These are phyloP conservation scores for Dipodomys stephensi DNA, from an alignment of 2,113 vertebrate species.

Conservation along the genomic window DNA sequence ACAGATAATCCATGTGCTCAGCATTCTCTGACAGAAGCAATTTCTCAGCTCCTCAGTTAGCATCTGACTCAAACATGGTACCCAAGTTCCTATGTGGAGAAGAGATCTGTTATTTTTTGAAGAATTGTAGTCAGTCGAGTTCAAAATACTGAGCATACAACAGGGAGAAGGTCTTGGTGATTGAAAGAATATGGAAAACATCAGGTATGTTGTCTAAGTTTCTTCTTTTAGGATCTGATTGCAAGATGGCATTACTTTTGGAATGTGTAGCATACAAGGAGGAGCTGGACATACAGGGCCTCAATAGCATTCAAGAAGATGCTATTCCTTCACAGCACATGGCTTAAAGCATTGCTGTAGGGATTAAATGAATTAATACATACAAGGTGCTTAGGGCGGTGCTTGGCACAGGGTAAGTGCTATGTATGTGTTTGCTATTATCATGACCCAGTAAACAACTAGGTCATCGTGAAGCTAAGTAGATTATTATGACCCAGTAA, in stretches of 20 bases:
- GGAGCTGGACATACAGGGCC: neutral
- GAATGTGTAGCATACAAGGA: neutral
- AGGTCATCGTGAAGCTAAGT: constrained; percentile 45
- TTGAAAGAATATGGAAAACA: neutral
- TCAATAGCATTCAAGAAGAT: neutral
- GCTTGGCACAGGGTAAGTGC: neutral
- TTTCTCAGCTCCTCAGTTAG: no score
- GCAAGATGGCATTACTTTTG: neutral
- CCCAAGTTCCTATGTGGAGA: no score
- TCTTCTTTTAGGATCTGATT: neutral
- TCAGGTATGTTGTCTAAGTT: neutral
- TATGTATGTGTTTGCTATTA: neutral
- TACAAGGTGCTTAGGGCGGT: neutral
- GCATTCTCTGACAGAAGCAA: no score
- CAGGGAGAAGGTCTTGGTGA: neutral
- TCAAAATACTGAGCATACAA: no score
- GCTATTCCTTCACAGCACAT: neutral
- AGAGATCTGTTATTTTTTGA: no score
- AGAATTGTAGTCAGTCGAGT: no score
- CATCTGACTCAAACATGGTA: no score
- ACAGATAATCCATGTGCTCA: no score
- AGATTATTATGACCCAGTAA: constrained; percentile 71
- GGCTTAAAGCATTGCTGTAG: neutral
- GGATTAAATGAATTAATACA: neutral
- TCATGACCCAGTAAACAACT: constrained; percentile 54